Conservation (phyloP, 2,113 vertebrate genomes). For the Xiphorhynchus elegans region DNA sequence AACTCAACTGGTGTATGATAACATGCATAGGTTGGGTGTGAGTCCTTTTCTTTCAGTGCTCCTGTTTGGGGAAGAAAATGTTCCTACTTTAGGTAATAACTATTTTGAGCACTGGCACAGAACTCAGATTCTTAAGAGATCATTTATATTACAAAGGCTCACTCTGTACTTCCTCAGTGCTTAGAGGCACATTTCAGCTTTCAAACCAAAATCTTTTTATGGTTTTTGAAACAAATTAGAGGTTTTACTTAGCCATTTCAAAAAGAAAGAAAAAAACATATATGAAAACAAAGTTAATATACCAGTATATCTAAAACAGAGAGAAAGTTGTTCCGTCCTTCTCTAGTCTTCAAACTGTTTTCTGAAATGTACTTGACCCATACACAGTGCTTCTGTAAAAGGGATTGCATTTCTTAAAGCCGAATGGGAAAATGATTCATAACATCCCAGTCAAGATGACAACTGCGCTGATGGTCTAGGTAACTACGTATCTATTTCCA, state of each 20-base stretch:
- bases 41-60: slow-evolving; percentile 25
- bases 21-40: background rate
- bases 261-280: background rate
- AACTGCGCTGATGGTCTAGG: slow-evolving; percentile 11
- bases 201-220: slow-evolving; percentile 26
- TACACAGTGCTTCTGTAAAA: background rate
- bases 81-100: slow-evolving; percentile 60
- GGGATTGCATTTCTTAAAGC: slow-evolving; percentile 44
- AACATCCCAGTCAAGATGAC: slow-evolving; percentile 40
- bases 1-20: background rate
- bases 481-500: slow-evolving; percentile 54
- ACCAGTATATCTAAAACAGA: background rate
- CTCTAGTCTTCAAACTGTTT: background rate
- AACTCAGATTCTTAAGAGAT: slow-evolving; percentile 59
- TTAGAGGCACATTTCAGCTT: slow-evolving; percentile 41
- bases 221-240: slow-evolving; percentile 8
- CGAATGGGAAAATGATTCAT: slow-evolving; percentile 59
- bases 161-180: slow-evolving; percentile 49
- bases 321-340: background rate
- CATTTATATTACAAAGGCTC: slow-evolving; percentile 62
- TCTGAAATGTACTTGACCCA: slow-evolving; percentile 19
- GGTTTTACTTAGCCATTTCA: background rate
- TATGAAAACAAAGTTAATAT: background rate
- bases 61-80: slow-evolving; percentile 57
- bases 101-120: slow-evolving; percentile 63